Conservation (phyloP, 2,888 invertebrate genomes). For the Dolichomitus sp. region DNA sequence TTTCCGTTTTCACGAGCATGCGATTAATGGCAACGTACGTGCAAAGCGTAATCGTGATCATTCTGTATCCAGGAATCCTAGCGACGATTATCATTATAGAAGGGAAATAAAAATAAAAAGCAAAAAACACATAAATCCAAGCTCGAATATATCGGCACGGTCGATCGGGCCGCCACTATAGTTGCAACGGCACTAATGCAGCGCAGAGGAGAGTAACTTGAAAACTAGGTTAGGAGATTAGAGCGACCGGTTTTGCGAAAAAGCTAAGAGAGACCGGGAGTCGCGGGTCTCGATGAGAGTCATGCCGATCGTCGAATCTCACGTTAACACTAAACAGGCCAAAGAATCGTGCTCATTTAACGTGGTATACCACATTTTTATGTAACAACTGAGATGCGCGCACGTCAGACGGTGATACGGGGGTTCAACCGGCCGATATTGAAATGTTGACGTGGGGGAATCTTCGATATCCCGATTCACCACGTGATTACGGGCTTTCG, state of each 20-base stretch:
- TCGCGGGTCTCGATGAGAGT: background rate
- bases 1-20: conserved; percentile 1
- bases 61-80: background rate
- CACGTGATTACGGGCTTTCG: background rate
- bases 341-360: conserved; percentile 13
- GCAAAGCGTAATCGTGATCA: background rate
- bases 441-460: background rate
- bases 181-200: background rate
- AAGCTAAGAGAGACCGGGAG: conserved; percentile 56
- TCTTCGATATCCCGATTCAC: background rate
- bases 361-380: conserved; percentile 61
- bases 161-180: conserved; percentile 7
- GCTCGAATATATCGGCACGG: background rate
- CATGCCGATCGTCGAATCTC: background rate
- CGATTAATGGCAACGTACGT: background rate
- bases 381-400: conserved; percentile 64
- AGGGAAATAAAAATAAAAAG: background rate
- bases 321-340: conserved; percentile 5
- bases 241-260: conserved; percentile 69
- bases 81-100: background rate
- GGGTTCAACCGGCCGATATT: conserved; percentile 48
- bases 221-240: conserved; percentile 70
- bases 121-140: conserved; percentile 6
- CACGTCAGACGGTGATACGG: conserved; percentile 49
- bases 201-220: background rate